These are phyloP conservation scores for Cacatua alba DNA, from an alignment of 2,113 vertebrate genomes.

Conservation along the genomic window DNA sequence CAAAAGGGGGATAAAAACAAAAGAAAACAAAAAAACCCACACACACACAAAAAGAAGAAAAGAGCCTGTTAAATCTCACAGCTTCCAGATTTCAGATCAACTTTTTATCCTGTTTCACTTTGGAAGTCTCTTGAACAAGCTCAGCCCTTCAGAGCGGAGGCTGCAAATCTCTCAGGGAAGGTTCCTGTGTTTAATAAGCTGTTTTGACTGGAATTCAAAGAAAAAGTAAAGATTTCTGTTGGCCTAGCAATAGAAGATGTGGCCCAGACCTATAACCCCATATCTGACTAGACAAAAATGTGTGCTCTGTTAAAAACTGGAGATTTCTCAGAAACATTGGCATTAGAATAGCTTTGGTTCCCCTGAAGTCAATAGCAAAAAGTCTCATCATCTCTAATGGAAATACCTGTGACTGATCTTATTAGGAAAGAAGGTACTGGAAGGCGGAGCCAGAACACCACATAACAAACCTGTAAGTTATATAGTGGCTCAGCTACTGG, in stretches of 20 bases:
- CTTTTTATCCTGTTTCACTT: slow-evolving; percentile 3
- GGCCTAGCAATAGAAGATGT: background rate
- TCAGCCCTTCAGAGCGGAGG: background rate
- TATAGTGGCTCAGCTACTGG: background rate
- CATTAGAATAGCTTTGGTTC: background rate
- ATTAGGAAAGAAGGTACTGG: background rate
- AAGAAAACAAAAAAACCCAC: no score
- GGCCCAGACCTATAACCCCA: background rate
- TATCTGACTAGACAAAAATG: slow-evolving; percentile 19
- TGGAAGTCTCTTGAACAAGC: background rate
- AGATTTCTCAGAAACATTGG: background rate
- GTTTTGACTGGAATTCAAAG: slow-evolving; percentile 41
- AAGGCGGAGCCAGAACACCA: background rate
- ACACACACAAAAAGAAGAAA: no score
- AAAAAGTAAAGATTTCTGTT: slow-evolving; percentile 42
- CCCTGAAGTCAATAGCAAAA: background rate
- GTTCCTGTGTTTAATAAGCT: slow-evolving; percentile 24
- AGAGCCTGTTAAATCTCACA: background rate
- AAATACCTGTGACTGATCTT: slow-evolving; percentile 1
- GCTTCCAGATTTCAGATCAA: background rate
- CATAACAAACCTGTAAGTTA: background rate
- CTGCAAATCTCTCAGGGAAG: slow-evolving; percentile 14
- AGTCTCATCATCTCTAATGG: background rate
- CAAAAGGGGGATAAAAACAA: background rate
- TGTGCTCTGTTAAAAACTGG: background rate